Evolutionary conservation across 2,113 vertebrate genomes (phyloP).

Genomic region (Antidorcas marsupialis): DNA sequence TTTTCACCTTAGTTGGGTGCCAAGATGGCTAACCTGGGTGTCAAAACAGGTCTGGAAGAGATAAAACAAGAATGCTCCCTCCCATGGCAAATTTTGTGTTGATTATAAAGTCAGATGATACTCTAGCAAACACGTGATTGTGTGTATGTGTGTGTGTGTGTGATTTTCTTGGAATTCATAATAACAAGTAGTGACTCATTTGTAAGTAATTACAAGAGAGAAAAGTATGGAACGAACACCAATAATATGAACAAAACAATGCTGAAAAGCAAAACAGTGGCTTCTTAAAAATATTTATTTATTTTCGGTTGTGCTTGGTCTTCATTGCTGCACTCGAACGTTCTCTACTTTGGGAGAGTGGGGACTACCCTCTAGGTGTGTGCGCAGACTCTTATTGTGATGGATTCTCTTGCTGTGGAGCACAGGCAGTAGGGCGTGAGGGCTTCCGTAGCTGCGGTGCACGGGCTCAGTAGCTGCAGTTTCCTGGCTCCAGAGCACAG

Average conservation of each 20-base stretch:
- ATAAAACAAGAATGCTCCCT: background rate
- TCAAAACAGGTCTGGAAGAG: background rate
- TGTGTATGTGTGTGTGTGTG: background rate
- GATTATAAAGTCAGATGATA: background rate
- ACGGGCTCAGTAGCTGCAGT: background rate
- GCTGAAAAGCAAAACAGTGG: background rate
- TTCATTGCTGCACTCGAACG: background rate
- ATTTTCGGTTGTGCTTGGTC: background rate
- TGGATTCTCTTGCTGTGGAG: background rate
- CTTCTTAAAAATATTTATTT: background rate
- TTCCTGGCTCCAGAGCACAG: background rate
- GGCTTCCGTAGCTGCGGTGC: background rate
- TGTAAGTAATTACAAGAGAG: background rate
- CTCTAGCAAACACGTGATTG: background rate
- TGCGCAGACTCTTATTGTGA: background rate
- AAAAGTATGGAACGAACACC: background rate
- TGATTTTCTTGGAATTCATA: background rate
- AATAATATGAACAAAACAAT: background rate
- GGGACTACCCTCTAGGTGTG: background rate
- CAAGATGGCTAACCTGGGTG: background rate
- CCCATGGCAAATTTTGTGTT: background rate
- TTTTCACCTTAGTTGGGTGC: background rate
- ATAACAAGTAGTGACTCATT: background rate
- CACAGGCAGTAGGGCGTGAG: background rate
- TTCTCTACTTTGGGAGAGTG: background rate